These are phyloP conservation scores for Xiphophorus hellerii DNA, from an alignment of 2,113 vertebrate species.

Conservation along the genomic window DNA sequence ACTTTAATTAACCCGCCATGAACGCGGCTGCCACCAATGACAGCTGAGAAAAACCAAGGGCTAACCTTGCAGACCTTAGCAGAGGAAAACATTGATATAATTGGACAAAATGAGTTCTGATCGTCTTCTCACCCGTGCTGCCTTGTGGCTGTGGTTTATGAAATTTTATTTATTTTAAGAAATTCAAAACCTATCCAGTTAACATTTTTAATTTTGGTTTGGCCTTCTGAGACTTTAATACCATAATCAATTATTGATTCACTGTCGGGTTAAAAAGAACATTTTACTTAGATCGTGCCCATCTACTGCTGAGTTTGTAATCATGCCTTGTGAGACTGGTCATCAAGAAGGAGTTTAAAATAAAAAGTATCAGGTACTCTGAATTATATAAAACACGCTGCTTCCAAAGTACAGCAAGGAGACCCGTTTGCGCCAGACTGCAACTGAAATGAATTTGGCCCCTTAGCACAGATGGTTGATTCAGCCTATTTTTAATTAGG, in stretches of 20 bases:
- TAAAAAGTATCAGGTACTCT: neutral
- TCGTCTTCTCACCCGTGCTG: conserved; percentile 27
- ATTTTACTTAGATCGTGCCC: too few species aligned
- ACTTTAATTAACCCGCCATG: conserved; percentile 72
- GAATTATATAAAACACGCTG: neutral
- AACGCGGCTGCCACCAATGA: conserved; percentile 53
- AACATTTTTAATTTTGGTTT: neutral
- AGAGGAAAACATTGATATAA: conserved; percentile 38
- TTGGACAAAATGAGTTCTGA: conserved; percentile 40
- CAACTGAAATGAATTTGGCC: too few species aligned
- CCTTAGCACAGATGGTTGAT: too few species aligned
- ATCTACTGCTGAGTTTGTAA: neutral
- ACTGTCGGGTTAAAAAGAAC: too few species aligned
- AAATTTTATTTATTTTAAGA: neutral
- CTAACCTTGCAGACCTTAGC: conserved; percentile 31
- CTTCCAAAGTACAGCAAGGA: neutral
- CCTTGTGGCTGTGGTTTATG: conserved; percentile 14
- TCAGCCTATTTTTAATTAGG: too few species aligned
- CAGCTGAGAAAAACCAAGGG: conserved; percentile 49
- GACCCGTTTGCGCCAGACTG: too few species aligned
- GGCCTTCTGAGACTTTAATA: neutral
- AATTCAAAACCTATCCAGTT: neutral
- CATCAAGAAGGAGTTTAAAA: neutral
- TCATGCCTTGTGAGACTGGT: neutral
- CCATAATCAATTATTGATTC: neutral